A percentile compares a stretch with the other conserved stretches of the same genome.
phyloP scores from a whole-genome alignment of 2,797 vertebrate genomes.

The Gambelia wislizenii region DNA sequence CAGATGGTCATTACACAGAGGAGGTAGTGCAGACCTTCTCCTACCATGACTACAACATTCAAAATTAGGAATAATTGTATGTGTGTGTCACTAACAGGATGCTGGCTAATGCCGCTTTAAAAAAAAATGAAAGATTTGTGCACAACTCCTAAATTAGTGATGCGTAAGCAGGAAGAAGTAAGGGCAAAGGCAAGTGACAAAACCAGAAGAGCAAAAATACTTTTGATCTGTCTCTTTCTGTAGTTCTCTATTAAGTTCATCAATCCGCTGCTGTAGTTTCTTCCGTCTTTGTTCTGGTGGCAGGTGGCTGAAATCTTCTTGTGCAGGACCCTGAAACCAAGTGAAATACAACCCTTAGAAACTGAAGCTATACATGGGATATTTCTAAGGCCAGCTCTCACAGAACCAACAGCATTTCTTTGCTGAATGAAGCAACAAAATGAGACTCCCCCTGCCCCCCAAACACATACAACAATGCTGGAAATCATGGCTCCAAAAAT shows the following conservation, averaged over 20 bases:
- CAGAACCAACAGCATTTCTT: slow-evolving; percentile 52
- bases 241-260: slow-evolving; percentile 94
- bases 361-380: neutral
- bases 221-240: slow-evolving; percentile 98
- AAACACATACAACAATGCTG: slow-evolving; percentile 30
- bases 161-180: neutral
- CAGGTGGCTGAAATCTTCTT: slow-evolving; percentile 97
- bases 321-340: slow-evolving; percentile 88
- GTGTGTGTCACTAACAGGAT: too few relatives aligned
- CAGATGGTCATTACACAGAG: too few relatives aligned
- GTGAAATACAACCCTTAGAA: slow-evolving; percentile 40
- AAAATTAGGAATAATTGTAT: too few relatives aligned
- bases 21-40: too few relatives aligned
- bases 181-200: neutral
- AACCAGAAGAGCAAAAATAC: slow-evolving; percentile 69
- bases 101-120: too few relatives aligned
- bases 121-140: neutral
- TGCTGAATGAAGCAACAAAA: slow-evolving; percentile 52
- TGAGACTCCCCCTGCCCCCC: slow-evolving; percentile 13
- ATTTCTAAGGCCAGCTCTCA: slow-evolving; percentile 61
- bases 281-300: slow-evolving; percentile 98
- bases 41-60: too few relatives aligned
- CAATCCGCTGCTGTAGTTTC: slow-evolving; percentile 94
- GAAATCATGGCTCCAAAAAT: slow-evolving; percentile 48
- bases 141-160: neutral